phyloP scores from a whole-genome alignment of 2,888 invertebrate species.

The Heliconius charithonia region DNA sequence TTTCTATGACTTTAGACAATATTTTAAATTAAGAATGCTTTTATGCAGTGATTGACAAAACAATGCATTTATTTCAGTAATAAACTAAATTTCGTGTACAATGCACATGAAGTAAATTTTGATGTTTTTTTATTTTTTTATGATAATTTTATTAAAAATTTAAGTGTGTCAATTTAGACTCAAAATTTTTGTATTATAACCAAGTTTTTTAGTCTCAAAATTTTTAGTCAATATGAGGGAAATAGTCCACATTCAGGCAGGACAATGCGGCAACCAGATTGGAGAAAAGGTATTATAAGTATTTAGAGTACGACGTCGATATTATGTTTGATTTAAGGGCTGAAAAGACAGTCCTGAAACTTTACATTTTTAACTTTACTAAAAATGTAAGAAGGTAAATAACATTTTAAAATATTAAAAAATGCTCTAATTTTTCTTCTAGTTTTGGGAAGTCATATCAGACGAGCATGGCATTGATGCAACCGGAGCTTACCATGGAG shows the following conservation, averaged over 20 bases:
- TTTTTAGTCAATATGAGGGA: constrained; percentile 86
- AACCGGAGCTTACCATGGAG: constrained; percentile 16
- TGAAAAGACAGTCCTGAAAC: too few relatives aligned
- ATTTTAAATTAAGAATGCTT: constrained; percentile 37
- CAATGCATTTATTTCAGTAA: constrained; percentile 35
- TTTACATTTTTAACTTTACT: too few relatives aligned
- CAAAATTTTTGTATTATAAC: constrained; percentile 28
- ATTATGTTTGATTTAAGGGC: too few relatives aligned
- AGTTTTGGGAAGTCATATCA: constrained; percentile 28
- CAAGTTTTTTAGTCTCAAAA: constrained; percentile 60
- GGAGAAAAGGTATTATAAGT: constrained; percentile 86
- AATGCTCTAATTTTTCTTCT: neutral
- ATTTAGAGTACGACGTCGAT: too few relatives aligned
- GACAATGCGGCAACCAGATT: constrained; percentile 85
- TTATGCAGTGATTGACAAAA: constrained; percentile 12
- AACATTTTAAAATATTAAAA: too few relatives aligned
- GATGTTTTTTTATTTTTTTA: constrained; percentile 57
- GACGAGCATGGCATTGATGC: constrained; percentile 26
- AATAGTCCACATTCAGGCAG: constrained; percentile 89
- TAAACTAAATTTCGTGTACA: constrained; percentile 44
- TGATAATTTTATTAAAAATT: constrained; percentile 59
- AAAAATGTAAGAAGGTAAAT: neutral
- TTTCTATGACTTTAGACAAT: neutral
- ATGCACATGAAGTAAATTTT: constrained; percentile 48
- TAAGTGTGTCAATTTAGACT: constrained; percentile 45